Conservation (phyloP, 2,888 invertebrate genomes). For the Catonia carolina region DNA sequence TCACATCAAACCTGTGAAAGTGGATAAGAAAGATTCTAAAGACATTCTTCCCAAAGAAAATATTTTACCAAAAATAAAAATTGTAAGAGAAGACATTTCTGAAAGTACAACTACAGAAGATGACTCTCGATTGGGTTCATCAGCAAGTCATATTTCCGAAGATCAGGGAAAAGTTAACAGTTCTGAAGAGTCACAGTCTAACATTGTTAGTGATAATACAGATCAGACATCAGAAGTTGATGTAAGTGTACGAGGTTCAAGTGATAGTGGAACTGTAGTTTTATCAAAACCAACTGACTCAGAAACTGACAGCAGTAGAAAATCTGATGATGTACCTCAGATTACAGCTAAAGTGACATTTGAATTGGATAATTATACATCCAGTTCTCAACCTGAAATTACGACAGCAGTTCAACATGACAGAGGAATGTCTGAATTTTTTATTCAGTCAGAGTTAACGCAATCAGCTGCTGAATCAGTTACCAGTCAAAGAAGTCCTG, state of each 20-base stretch:
- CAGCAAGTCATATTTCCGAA: no score
- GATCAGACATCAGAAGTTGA: no score
- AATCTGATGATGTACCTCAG: slow-evolving; percentile 9
- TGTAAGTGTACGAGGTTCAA: no score
- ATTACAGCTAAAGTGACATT: slow-evolving; percentile 21
- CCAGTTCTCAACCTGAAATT: slow-evolving; percentile 15
- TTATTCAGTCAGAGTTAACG: slow-evolving; percentile 21
- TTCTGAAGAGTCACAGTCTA: no score
- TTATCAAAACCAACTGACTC: not conserved
- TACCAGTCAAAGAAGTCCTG: not conserved
- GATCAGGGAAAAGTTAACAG: no score
- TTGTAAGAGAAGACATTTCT: not conserved
- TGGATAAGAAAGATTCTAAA: no score
- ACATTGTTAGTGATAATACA: no score
- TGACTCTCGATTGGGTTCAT: no score
- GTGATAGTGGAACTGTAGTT: no score
- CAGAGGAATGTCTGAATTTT: slow-evolving; percentile 20
- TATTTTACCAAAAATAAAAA: not conserved
- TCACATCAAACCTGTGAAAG: no score
- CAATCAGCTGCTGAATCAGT: not conserved
- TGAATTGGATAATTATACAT: slow-evolving; percentile 19
- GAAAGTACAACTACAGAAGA: no score
- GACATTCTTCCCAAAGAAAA: no score
- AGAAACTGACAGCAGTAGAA: not conserved
- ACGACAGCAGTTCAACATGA: slow-evolving; percentile 15